Base-by-base conservation (phyloP, 2,888 invertebrate species). In the Eupithecia pulchellata region DNA sequence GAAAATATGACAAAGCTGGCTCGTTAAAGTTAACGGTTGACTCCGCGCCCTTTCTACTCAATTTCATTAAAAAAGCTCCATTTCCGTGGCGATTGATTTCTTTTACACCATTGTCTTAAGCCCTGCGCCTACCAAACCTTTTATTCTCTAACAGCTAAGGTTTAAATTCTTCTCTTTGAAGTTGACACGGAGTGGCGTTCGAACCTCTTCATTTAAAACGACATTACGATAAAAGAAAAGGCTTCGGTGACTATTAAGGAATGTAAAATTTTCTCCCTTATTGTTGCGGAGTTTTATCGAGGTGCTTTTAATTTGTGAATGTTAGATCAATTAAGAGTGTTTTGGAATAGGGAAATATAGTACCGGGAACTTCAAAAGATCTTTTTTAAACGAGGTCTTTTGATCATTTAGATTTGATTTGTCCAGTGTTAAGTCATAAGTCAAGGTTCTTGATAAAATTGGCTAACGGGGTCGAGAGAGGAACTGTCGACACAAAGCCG, bases 1-100 rank as follows among this genome's bases (percentile, higher is more conserved):
- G 90, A 88, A 88, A 91, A 91, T 91, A 92, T 92, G 91, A 92
- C 90, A 91, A 91, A 90, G 90, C 87, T 89, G 81, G 79, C 88
- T 91, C 92, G 88, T 91, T 92, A 91, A 88, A 86, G 81, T 84
- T 89, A 92, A 92, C 89, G 90, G 90, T 78, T 88, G 89, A 88
- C 87, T 88, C 42, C 87, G 84, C 86, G 82, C 83, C 84, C 86
- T 89, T 91, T 90, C 89, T 91, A 86, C 85, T 87, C 85, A 86
- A 91, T 92, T 92, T 91, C 86, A 90, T 92, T 90, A 91, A 91
- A 92, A 91, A 92, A 90, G 73, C 81, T 85, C 85, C 85, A 85
- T 86, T 90, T 86, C 82, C 87, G 82, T 82, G 82, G 81, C 91
- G 88, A 91, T 93, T 91, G 91, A 91, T 91, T 92, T 85, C 84